phyloP scores from a whole-genome alignment of 1,140 invertebrate genomes.

The Nebria ingens region DNA sequence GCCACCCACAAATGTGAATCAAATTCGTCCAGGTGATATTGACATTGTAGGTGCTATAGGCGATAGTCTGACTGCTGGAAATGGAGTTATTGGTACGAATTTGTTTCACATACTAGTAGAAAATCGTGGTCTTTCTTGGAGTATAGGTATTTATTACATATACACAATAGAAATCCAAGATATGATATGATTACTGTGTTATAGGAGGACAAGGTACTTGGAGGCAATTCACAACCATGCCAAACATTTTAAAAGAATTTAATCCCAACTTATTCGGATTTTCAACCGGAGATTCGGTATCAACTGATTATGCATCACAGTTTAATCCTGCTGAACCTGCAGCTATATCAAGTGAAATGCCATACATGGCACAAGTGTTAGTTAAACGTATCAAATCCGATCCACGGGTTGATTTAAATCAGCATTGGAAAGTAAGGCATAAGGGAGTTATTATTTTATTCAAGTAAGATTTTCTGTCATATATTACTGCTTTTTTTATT shows the following conservation, averaged over 20 bases:
- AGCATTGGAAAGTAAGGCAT: slow-evolving; percentile 54
- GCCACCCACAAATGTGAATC: slow-evolving; percentile 43
- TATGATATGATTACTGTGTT: slow-evolving; percentile 1
- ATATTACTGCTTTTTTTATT: background rate
- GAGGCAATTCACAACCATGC: slow-evolving; percentile 30
- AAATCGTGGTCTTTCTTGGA: slow-evolving; percentile 37
- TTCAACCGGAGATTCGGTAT: slow-evolving; percentile 37
- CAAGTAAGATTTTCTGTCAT: no score
- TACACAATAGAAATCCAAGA: no score
- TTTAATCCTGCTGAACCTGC: slow-evolving; percentile 53
- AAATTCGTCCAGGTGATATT: slow-evolving; percentile 53
- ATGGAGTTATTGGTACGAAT: slow-evolving; percentile 38
- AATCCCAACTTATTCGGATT: slow-evolving; percentile 54
- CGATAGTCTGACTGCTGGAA: slow-evolving; percentile 56
- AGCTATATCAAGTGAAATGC: slow-evolving; percentile 48
- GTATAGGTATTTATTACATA: slow-evolving; percentile 30
- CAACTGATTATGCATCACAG: slow-evolving; percentile 35
- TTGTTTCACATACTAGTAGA: slow-evolving; percentile 32
- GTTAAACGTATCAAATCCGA: slow-evolving; percentile 48
- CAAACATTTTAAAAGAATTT: slow-evolving; percentile 50
- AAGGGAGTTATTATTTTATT: background rate
- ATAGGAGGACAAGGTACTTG: slow-evolving; percentile 45
- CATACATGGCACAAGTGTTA: slow-evolving; percentile 48
- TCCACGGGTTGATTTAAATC: slow-evolving; percentile 43
- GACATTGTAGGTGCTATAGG: slow-evolving; percentile 58